These are phyloP conservation scores for Gnathonemus echidnorhynchus DNA, from an alignment of 2,113 vertebrate species.

Conservation along the genomic window DNA sequence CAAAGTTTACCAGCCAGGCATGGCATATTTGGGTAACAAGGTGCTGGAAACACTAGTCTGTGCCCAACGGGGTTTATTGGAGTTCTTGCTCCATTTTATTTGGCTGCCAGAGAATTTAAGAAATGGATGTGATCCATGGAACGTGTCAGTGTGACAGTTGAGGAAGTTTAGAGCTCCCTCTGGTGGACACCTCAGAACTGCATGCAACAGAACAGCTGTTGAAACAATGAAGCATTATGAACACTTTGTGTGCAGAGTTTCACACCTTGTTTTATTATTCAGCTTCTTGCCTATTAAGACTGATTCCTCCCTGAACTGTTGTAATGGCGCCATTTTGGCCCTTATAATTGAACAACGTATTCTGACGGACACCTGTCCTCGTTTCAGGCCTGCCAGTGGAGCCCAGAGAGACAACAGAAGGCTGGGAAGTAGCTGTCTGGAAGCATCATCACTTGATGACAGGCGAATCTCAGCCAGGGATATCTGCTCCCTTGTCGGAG, in stretches of 20 bases:
- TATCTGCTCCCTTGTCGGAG: neutral
- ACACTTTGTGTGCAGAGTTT: neutral
- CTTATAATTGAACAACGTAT: neutral
- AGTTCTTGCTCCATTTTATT: neutral
- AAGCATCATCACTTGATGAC: neutral
- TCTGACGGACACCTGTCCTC: neutral
- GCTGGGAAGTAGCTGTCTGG: neutral
- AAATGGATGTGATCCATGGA: neutral
- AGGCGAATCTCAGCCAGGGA: neutral
- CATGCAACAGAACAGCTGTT: neutral
- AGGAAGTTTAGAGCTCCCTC: neutral
- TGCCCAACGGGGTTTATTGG: neutral
- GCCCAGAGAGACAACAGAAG: neutral
- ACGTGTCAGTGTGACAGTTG: neutral
- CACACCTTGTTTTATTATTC: neutral
- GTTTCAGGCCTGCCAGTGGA: neutral
- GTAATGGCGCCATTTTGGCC: neutral
- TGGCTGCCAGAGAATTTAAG: neutral
- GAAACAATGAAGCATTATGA: neutral
- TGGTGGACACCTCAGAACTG: neutral
- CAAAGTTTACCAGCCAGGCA: neutral
- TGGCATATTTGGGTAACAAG: neutral
- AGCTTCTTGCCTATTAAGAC: neutral
- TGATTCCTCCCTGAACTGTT: neutral
- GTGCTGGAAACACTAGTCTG: neutral